phyloP scores from a whole-genome alignment of 2,797 vertebrate species.

The Cyclura pinguis region DNA sequence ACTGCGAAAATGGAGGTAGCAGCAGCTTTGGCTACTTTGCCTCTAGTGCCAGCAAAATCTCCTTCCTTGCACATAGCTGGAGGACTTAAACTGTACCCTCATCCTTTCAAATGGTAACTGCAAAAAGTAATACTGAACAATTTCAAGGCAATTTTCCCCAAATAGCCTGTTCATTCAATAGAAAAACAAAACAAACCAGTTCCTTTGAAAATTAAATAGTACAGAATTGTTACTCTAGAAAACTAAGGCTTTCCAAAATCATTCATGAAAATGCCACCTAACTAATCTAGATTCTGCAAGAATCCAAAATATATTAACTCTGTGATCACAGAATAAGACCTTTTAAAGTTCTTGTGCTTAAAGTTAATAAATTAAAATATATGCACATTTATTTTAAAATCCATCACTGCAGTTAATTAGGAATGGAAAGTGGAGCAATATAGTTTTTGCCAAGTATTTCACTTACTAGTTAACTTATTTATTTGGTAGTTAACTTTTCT shows the following conservation, averaged over 20 bases:
- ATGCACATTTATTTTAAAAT: slow-evolving; percentile 57
- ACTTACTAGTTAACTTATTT: slow-evolving; percentile 42
- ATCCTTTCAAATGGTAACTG: background rate
- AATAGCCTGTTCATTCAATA: background rate
- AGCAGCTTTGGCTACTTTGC: background rate
- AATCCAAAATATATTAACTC: background rate
- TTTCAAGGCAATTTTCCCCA: background rate
- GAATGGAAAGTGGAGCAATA: slow-evolving; percentile 53
- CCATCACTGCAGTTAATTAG: slow-evolving; percentile 42
- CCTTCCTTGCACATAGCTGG: slow-evolving; percentile 61
- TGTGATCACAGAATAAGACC: slow-evolving; percentile 28
- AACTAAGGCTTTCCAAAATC: too few relatives aligned
- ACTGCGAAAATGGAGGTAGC: background rate
- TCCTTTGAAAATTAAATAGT: background rate
- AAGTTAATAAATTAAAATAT: slow-evolving; percentile 61
- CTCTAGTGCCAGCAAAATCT: background rate
- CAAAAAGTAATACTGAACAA: background rate
- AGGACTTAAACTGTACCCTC: background rate
- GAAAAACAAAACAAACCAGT: background rate
- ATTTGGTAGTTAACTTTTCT: slow-evolving; percentile 30
- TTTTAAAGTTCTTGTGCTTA: slow-evolving; percentile 65
- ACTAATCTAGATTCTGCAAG: slow-evolving; percentile 66
- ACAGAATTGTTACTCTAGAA: background rate
- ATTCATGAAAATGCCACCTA: slow-evolving; percentile 53
- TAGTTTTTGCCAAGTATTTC: slow-evolving; percentile 45